Evolutionary conservation across 2,113 vertebrate species (phyloP).

Genomic region (Pituophis catenifer): DNA sequence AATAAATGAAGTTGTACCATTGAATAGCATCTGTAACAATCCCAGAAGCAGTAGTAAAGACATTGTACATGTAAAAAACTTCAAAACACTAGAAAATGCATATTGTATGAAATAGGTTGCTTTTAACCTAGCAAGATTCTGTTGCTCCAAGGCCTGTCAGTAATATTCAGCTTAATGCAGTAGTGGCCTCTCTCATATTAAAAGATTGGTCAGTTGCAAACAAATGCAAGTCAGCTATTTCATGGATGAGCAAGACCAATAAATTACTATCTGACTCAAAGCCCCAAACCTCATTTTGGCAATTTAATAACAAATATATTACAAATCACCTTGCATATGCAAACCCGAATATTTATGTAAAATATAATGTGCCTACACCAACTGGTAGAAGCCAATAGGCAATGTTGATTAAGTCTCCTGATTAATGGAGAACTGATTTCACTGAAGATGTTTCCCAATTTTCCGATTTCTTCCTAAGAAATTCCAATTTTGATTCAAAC

Average conservation of each 20-base stretch:
- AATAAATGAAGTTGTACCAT: not conserved
- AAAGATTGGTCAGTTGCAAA: not conserved
- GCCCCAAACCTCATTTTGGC: not conserved
- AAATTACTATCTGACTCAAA: not conserved
- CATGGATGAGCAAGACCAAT: not conserved
- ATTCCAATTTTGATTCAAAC: not conserved
- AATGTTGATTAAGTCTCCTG: not conserved
- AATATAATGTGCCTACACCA: not conserved
- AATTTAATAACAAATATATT: conserved; percentile 2
- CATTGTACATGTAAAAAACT: not conserved
- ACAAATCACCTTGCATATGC: not conserved
- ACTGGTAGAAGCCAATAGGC: not conserved
- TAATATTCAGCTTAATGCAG: conserved; percentile 8
- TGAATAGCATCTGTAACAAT: not conserved
- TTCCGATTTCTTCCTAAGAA: not conserved
- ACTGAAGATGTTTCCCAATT: not conserved
- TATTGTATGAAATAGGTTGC: not conserved
- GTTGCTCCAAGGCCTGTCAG: not conserved
- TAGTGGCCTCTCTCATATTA: not conserved
- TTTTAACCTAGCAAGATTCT: not conserved
- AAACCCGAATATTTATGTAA: not conserved
- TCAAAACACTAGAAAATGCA: not conserved
- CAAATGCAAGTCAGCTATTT: conserved; percentile 5
- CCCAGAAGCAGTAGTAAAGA: not conserved
- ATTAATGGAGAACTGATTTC: conserved; percentile 7